Evolutionary conservation across 2,113 vertebrate genomes (phyloP).

Genomic region (Rhea pennata): DNA sequence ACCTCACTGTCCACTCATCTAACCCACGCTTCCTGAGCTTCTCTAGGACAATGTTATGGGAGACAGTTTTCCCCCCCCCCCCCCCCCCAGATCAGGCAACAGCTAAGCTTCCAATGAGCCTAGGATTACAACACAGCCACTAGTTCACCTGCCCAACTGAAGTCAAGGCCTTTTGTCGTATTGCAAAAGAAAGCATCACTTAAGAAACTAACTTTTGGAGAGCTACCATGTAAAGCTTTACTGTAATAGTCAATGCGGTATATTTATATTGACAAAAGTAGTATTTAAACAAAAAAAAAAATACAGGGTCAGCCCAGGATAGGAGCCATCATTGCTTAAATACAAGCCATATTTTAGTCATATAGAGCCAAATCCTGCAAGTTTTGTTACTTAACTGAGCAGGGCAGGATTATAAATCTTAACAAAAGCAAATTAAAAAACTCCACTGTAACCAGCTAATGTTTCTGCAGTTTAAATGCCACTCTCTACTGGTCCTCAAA

Average conservation of each 20-base stretch:
- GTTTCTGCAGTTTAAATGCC: background rate
- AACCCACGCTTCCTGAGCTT: too few relatives aligned
- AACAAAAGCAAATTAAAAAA: background rate
- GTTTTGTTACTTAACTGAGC: background rate
- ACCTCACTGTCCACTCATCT: too few relatives aligned
- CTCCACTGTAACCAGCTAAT: background rate
- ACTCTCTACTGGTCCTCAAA: background rate
- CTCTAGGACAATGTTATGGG: too few relatives aligned
- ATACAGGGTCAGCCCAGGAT: background rate
- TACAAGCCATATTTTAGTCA: background rate
- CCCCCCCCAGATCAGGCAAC: background rate
- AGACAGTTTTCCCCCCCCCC: too few relatives aligned
- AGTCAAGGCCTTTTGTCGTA: background rate
- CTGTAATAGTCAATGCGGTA: background rate
- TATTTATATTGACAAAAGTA: background rate
- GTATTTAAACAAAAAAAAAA: background rate
- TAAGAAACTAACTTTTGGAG: background rate
- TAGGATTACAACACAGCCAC: background rate
- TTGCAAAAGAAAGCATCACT: background rate
- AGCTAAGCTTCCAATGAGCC: background rate
- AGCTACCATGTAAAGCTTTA: background rate
- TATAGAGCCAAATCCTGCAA: background rate
- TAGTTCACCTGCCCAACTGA: background rate
- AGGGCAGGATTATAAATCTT: background rate
- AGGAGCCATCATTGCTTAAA: background rate